Conservation (phyloP, 2,888 invertebrate genomes). For the Mycalesis mineus region DNA sequence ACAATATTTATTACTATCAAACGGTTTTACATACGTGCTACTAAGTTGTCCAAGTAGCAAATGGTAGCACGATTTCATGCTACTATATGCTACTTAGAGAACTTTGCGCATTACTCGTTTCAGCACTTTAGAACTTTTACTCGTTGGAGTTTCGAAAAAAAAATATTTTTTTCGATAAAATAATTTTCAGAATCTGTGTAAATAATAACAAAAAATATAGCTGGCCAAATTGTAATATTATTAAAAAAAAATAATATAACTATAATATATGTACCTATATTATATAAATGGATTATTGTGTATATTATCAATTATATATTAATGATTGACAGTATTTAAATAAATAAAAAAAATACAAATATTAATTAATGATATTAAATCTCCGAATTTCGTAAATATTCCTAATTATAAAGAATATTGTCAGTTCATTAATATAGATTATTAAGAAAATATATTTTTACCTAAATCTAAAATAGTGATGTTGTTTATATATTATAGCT, state of each 20-base stretch:
- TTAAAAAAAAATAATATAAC: slow-evolving; percentile 12
- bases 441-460: slow-evolving; percentile 12
- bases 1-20: no score
- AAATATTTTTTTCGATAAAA: neutral
- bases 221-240: slow-evolving; percentile 25
- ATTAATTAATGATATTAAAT: neutral
- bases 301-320: neutral
- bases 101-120: no score
- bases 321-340: slow-evolving; percentile 7
- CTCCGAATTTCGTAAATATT: slow-evolving; percentile 7
- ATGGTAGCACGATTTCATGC: no score
- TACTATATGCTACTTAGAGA: no score
- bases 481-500: neutral
- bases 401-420: slow-evolving; percentile 5
- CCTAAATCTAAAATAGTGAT: neutral
- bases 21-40: no score
- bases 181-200: slow-evolving; percentile 6
- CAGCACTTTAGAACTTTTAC: no score
- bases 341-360: neutral
- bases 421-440: neutral
- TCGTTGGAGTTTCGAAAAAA: neutral
- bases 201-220: slow-evolving; percentile 13
- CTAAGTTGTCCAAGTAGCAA: no score
- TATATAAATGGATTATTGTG: slow-evolving; percentile 7
- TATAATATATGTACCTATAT: slow-evolving; percentile 2